phyloP scores from a whole-genome alignment of 2,113 vertebrate genomes.

The Pseudopipra pipra region DNA sequence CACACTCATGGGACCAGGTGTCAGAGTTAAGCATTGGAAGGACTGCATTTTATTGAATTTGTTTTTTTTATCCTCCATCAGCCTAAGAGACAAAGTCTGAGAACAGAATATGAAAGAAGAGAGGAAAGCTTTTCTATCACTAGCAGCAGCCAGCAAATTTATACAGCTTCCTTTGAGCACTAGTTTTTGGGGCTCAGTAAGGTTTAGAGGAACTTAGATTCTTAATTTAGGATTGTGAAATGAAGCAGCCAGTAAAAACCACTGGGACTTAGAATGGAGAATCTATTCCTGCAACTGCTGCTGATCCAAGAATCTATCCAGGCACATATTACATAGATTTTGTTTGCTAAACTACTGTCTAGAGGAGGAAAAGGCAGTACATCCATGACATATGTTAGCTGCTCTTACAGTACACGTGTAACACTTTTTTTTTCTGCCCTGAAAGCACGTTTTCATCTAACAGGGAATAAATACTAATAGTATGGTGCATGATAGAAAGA shows the following conservation, averaged over 20 bases:
- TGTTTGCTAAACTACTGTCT: background rate
- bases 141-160: background rate
- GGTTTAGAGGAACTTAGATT: background rate
- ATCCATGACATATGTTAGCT: background rate
- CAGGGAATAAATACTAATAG: background rate
- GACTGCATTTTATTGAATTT: background rate
- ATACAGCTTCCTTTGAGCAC: background rate
- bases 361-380: background rate
- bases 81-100: background rate
- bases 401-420: background rate
- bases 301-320: background rate
- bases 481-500: background rate
- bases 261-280: background rate
- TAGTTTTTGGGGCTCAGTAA: background rate
- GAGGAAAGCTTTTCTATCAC: background rate
- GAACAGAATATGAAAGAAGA: background rate
- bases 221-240: background rate
- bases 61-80: background rate
- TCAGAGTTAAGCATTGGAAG: background rate
- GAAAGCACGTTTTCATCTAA: background rate
- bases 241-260: background rate
- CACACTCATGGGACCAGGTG: fast-evolving
- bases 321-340: background rate
- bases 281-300: background rate
- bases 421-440: background rate